Base-by-base conservation (phyloP, 2,113 vertebrate genomes). In the Ondatra zibethicus region DNA sequence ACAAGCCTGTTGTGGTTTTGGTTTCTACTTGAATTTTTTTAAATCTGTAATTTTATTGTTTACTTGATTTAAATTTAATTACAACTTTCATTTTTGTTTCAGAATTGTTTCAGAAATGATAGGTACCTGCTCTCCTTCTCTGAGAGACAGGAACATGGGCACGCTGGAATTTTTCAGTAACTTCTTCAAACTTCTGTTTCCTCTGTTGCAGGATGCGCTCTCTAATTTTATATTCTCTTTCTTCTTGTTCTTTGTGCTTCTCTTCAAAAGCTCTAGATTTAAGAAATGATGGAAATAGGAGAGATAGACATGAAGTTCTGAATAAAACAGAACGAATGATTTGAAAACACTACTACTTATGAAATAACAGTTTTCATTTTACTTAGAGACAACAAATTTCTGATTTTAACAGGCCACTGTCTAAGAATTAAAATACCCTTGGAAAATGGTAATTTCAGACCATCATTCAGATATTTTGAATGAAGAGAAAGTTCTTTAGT, bases 131-230 rank as follows among this genome's bases (percentile, higher is more conserved):
- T 97, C 98, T 98, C 73, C 88, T 99, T 88, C 98, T 98, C 88
- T 99, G 99, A 92, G 99, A 98, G 27, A 98, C 98, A 76, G 99
- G 98, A 23, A 99, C 93, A 94, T 99, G 99, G 72, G 98, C 99
- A 97, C 98, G 99, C 80, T 99, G 99, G 96, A 99, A 99, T 88
- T 99, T 99, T 94, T 99, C 99, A 39, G 99, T 99, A n/a, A 98
- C 99, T 92, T 99, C 99, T 97, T 99, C 99, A 81, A 99, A 96
- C 93, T 98, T 99, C 70, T 99, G 98, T 86, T 98, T 99, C 93
- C 99, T 99, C 95, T 99, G 99, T 88, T 99, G 99, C 45, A 99
- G 98, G 97, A 99, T 98, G 73, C 98, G 98, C 78, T 99, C 99
- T 96, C 99, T 98, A 92, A 99, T 97, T 92, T 93, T 99, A 93